These are phyloP conservation scores for Sitophilus oryzae DNA, from an alignment of 1,140 invertebrate species.

Conservation along the genomic window DNA sequence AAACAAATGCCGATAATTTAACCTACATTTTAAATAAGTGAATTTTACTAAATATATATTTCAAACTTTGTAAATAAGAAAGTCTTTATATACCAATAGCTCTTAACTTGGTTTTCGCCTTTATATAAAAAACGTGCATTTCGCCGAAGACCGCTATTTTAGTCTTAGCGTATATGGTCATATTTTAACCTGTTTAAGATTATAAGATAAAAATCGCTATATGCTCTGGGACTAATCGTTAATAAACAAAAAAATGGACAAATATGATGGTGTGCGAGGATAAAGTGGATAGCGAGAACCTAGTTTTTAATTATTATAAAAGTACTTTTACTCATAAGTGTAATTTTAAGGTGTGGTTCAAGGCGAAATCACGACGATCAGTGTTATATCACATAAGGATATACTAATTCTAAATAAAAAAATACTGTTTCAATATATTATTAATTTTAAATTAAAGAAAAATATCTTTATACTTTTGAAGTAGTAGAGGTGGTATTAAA, in stretches of 20 bases:
- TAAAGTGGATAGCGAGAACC: not conserved
- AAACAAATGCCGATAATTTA: constrained; percentile 1
- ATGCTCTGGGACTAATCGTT: not conserved
- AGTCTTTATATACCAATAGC: constrained; percentile 24
- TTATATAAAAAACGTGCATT: constrained; percentile 13
- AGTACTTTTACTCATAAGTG: constrained; percentile 1
- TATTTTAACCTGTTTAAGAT: not conserved
- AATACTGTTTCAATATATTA: constrained; percentile 15
- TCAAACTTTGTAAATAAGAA: constrained; percentile 23
- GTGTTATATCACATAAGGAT: constrained; percentile 24
- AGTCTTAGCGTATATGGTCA: not conserved
- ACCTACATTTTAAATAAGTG: constrained; percentile 1
- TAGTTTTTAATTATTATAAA: constrained; percentile 4
- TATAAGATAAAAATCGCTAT: not conserved
- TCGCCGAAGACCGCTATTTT: constrained; percentile 17
- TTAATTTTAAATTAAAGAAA: constrained; percentile 5
- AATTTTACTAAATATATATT: constrained; percentile 22
- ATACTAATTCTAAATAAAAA: constrained; percentile 22
- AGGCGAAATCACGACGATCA: constrained; percentile 22
- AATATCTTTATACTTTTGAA: constrained; percentile 5
- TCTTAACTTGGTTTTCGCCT: constrained; percentile 22
- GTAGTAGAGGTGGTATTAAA: constrained; percentile 28
- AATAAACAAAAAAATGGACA: not conserved
- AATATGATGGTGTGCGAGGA: not conserved
- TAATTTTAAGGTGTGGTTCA: constrained; percentile 19